A percentile compares a stretch with the other conserved stretches of the same genome.
Evolutionary conservation across 2,113 vertebrate species (phyloP).

Genomic region (Tragulus kanchil): DNA sequence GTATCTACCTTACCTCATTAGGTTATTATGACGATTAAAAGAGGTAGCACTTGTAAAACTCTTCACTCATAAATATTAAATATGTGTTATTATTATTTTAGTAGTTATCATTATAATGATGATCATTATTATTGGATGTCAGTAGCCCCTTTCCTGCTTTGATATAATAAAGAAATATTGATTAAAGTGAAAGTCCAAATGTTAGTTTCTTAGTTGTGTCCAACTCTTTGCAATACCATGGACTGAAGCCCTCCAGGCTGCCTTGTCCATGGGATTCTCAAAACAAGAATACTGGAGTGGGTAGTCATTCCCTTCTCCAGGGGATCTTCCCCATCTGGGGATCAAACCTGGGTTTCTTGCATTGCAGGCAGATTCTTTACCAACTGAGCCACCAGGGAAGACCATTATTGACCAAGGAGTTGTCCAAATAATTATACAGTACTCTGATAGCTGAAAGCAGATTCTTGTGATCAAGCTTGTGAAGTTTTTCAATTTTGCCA

Average conservation of each 20-base stretch:
- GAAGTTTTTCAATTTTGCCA: neutral
- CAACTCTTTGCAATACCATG: neutral
- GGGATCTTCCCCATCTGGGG: neutral
- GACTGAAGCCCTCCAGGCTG: neutral
- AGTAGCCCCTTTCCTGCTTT: neutral
- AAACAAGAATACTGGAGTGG: neutral
- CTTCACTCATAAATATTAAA: neutral
- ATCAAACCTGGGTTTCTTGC: neutral
- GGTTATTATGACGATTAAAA: constrained; percentile 31
- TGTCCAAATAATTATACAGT: neutral
- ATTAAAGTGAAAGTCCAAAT: neutral
- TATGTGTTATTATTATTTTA: constrained; percentile 25
- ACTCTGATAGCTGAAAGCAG: constrained; percentile 34
- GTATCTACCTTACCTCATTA: constrained; percentile 6
- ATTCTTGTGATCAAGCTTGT: neutral
- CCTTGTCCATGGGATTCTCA: neutral
- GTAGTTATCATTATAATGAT: neutral
- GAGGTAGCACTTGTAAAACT: neutral
- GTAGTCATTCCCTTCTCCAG: neutral
- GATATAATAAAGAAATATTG: constrained; percentile 22
- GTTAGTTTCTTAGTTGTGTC: neutral
- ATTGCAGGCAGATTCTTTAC: neutral
- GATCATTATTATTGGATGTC: neutral
- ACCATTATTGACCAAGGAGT: neutral
- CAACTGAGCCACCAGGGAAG: neutral